Evolutionary conservation across 2,888 invertebrate genomes (phyloP).

Genomic region (Chouioia cunea): DNA sequence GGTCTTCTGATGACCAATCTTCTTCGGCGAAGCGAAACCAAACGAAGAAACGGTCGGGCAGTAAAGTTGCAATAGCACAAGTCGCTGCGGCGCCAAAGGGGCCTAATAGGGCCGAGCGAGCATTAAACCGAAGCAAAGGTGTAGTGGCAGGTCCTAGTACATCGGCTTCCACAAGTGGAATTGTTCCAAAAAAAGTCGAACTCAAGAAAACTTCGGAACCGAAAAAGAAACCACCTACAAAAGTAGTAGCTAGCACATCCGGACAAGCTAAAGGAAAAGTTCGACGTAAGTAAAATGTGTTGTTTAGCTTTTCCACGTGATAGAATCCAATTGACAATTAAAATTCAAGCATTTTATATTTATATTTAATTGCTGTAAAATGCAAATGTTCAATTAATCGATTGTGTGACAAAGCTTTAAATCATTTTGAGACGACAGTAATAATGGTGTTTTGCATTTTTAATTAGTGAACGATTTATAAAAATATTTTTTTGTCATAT

Average conservation of each 20-base stretch:
- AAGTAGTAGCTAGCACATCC: conserved; percentile 50
- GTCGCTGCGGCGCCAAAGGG: conserved; percentile 63
- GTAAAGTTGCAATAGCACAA: conserved; percentile 58
- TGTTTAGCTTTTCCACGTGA: no score
- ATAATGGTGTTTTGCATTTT: no score
- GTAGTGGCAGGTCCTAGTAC: conserved; percentile 41
- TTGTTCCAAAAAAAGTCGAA: conserved; percentile 57
- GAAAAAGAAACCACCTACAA: conserved; percentile 52
- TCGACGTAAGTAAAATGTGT: conserved; percentile 55
- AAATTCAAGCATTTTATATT: no score
- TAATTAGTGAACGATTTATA: no score
- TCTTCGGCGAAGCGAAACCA: conserved; percentile 54
- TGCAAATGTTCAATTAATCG: no score
- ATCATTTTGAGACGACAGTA: no score
- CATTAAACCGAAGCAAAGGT: conserved; percentile 61
- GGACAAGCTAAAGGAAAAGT: conserved; percentile 59
- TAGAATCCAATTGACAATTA: no score
- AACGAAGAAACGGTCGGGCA: conserved; percentile 50
- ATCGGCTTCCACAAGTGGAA: conserved; percentile 42
- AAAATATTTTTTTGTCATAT: no score
- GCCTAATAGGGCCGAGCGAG: conserved; percentile 64
- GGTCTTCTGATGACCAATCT: conserved; percentile 52
- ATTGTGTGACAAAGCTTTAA: no score
- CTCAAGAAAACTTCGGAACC: conserved; percentile 55
- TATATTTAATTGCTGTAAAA: no score